These are phyloP conservation scores for Tipula helvola DNA, from an alignment of 2,888 invertebrate genomes.

Conservation along the genomic window DNA sequence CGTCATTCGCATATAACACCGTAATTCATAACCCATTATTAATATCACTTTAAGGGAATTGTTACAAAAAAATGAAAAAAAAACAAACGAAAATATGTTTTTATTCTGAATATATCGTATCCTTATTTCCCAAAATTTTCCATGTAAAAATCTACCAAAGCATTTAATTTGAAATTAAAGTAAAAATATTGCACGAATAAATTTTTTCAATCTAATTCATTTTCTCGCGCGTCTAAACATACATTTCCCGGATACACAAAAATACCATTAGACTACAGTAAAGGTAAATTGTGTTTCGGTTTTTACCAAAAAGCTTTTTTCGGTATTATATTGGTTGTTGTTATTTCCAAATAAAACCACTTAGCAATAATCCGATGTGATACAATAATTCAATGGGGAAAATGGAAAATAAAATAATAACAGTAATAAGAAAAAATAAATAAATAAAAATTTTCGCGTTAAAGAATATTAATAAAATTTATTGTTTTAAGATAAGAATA, in stretches of 20 bases:
- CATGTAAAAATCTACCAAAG: background rate
- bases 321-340: background rate
- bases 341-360: background rate
- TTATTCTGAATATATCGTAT: too few species aligned
- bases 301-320: background rate
- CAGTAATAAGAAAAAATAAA: background rate
- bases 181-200: background rate
- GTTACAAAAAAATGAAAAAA: too few species aligned
- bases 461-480: background rate
- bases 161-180: background rate
- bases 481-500: slow-evolving; percentile 4
- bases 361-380: background rate
- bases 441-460: background rate
- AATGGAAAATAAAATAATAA: background rate
- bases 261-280: background rate
- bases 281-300: background rate
- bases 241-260: background rate
- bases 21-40: too few species aligned
- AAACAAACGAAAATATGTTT: too few species aligned
- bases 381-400: background rate
- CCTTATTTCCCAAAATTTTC: too few species aligned
- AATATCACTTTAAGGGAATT: too few species aligned
- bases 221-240: background rate
- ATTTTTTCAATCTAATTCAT: background rate
- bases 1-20: too few species aligned